phyloP scores from a whole-genome alignment of 2,797 vertebrate genomes.

The Microtus agrestis region DNA sequence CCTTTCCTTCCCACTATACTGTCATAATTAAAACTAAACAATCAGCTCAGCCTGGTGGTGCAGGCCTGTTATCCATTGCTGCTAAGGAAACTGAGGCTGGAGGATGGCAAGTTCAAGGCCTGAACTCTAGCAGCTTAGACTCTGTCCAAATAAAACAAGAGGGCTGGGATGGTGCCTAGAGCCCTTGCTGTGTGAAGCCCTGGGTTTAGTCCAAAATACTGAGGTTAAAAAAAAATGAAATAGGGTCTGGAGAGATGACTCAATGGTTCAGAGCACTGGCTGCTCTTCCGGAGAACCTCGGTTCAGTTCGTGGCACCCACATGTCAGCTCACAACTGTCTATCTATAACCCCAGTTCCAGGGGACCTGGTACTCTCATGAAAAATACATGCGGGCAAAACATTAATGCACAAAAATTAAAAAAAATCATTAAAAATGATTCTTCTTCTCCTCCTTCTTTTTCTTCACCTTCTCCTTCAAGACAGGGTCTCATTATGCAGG shows the following conservation, averaged over 20 bases:
- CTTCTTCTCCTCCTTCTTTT: too few species aligned
- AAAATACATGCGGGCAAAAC: too few species aligned
- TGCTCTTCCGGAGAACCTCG: too few species aligned
- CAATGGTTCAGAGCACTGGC: too few species aligned
- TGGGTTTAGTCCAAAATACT: background rate
- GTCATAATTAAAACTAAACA: conserved; percentile 10
- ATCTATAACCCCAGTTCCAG: too few species aligned
- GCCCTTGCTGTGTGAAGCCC: background rate
- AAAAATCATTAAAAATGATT: too few species aligned
- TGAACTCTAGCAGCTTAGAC: background rate
- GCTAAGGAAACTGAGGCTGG: background rate
- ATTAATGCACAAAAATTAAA: too few species aligned
- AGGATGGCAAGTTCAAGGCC: background rate
- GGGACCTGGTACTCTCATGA: too few species aligned
- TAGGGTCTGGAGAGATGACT: too few species aligned
- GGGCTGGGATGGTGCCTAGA: background rate
- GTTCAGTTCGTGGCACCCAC: too few species aligned
- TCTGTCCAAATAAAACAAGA: background rate
- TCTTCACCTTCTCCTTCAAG: background rate
- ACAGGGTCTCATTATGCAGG: background rate
- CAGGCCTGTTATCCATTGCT: background rate
- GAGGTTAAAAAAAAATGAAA: background rate
- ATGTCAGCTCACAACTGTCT: too few species aligned
- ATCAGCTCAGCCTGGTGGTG: background rate
- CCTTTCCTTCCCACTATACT: background rate